Evolutionary conservation across 2,888 invertebrate species (phyloP), one percentile per base, ranked within the genome.

Genomic region (Ophion ellenae): DNA sequence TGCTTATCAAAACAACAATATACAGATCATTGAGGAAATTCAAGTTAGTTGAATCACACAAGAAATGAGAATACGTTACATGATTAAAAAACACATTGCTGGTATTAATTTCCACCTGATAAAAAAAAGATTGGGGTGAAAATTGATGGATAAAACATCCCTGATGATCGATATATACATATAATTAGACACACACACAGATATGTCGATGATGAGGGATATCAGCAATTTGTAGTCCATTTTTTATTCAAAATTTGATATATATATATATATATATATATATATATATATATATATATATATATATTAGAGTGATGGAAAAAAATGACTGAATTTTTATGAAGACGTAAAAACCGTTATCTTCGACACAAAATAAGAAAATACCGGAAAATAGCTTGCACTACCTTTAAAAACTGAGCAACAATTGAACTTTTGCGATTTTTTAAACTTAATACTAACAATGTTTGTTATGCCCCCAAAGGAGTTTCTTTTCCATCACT

Each of bases 21-120:
- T n/a, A 67, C 36, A n/a, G 28, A 9, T 53, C 9, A 32, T 53
- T 28, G n/a, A 28, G 53, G 17, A 17, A 53, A 53, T 45, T 10
- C 45, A 6, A 20, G 69, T 69, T 69, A 69, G 66, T 9, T 9
- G 36, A n/a, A 24, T 69, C 69, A 45, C 69, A 69, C 47, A 47
- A 24, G 14, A 14, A 45, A 45, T 24, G 45, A 69, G 32, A 45
- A 40, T 20, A 24, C 5, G 24, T 45, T 45, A 45, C 47, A 20
- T 24, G 45, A 69, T 47, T 6, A 69, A 69, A 69, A 47, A 24
- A 45, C 10, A 9, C 6, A 24, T 69, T 47, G 24, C 45, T 47
- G 53, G 45, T 70, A 53, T 53, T 17, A 17, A 70, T 53, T 53
- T 70, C 2, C n/a, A 47, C 32, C 24, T 9, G 20, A 70, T 53